These are phyloP conservation scores for Apistogramma diplotaenia DNA, from an alignment of 2,113 vertebrate species.

Conservation along the genomic window DNA sequence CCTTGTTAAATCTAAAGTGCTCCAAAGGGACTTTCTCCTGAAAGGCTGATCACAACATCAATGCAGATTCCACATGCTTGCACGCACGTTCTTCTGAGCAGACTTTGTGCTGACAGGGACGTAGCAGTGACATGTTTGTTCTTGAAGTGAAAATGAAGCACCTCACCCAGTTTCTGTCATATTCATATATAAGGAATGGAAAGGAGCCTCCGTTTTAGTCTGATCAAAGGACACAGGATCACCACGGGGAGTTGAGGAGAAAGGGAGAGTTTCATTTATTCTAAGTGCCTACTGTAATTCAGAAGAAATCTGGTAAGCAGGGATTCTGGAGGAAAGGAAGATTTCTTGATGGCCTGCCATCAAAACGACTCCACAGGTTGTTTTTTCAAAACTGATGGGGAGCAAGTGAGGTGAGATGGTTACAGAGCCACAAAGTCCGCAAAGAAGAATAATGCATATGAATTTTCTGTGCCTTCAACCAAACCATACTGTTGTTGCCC, in stretches of 20 bases:
- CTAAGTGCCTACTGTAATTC: neutral
- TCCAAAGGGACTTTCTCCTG: conserved; percentile 20
- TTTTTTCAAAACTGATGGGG: neutral
- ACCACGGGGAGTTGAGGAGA: neutral
- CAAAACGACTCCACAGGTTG: neutral
- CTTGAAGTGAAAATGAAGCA: conserved; percentile 8
- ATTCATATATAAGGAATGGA: conserved; percentile 7
- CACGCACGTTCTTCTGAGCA: neutral
- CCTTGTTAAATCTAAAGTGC: conserved; percentile 35
- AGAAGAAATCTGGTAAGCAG: neutral
- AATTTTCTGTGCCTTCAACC: neutral
- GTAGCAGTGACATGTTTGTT: neutral
- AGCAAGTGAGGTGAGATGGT: neutral
- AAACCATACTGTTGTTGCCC: neutral
- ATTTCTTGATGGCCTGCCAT: neutral
- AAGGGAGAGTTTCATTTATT: neutral
- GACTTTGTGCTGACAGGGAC: conserved; percentile 3
- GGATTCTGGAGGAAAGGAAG: neutral
- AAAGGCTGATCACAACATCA: conserved; percentile 25
- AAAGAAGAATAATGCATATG: neutral
- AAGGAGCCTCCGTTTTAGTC: conserved; percentile 17
- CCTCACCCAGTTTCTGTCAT: neutral
- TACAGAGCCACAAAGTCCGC: neutral
- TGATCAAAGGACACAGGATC: neutral
- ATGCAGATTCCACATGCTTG: neutral